phyloP scores from a whole-genome alignment of 2,888 invertebrate genomes.

The Podabrus alpinus region DNA sequence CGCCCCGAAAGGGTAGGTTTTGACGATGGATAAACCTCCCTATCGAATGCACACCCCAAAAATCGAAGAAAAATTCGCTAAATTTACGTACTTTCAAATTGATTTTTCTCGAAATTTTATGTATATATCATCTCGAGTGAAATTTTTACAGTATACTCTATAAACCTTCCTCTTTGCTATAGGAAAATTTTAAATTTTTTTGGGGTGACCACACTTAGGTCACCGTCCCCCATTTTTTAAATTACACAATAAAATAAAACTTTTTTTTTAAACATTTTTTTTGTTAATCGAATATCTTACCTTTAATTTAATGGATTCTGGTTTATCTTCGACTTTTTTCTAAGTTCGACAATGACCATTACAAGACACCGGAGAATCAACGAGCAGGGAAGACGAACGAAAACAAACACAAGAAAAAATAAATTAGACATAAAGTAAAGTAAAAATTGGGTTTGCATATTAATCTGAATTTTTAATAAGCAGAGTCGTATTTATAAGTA shows the following conservation, averaged over 20 bases:
- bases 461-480: neutral
- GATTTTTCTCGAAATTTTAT: too few relatives aligned
- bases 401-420: constrained; percentile 26
- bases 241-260: neutral
- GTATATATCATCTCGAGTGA: too few relatives aligned
- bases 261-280: neutral
- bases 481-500: neutral
- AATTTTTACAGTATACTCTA: too few relatives aligned
- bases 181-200: too few relatives aligned
- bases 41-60: too few relatives aligned
- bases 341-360: constrained; percentile 5
- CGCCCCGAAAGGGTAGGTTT: too few relatives aligned
- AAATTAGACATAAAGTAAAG: neutral
- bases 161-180: too few relatives aligned
- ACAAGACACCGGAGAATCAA: constrained; percentile 23
- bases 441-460: neutral
- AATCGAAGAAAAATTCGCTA: too few relatives aligned
- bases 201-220: too few relatives aligned
- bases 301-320: constrained; percentile 36
- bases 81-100: too few relatives aligned
- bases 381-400: constrained; percentile 22
- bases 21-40: too few relatives aligned
- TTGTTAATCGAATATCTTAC: constrained; percentile 32
- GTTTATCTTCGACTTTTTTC: constrained; percentile 38
- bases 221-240: too few relatives aligned